Evolutionary conservation across 2,113 vertebrate genomes (phyloP), one percentile per base, ranked within the genome.

Genomic region (Sinocyclocheilus rhinocerous): DNA sequence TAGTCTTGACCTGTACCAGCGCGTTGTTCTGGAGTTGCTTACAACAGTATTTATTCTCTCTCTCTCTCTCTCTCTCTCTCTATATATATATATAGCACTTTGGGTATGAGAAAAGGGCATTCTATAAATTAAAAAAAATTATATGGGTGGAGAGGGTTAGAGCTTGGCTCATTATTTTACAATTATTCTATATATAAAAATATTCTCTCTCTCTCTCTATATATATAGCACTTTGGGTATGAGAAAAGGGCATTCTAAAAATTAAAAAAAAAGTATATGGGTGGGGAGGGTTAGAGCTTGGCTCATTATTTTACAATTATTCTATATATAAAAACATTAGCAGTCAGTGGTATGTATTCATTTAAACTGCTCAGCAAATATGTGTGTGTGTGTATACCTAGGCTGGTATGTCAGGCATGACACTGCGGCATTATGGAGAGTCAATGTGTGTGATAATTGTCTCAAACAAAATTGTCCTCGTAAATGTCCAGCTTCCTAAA

Each of bases 401-500:
- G 24, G 33, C 84, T 76, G 87, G 87, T 82, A 87, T 90, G 72
- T 63, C 45, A 6, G 86, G 80, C 63, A 88, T 89, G 88, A 76
- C 81, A 86, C 81, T 83, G 65, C 67, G 78, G 45, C 65, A 39
- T 82, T 70, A 83, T 55, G 33, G 10, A 79, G 18, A 72, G 20
- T 45, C 36, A 13, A 29, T 39, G 39, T 85, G 55, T 24, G 26
- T 33, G 2, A 33, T 33, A 33, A 33, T 89, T 90, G 86, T 26
- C 89, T 87, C 75, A 87, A 85, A 26, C 77, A 72, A 24, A 80
- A 63, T 4, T n/a, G 77, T 26, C 16, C 89, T 92, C 90, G 84
- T 92, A 92, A 95, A 94, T 89, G 76, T 75, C 89, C 83, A 78
- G 8, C 3, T n/a, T 39, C 86, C 93, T 91, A 94, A 94, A 95